Evolutionary conservation across 2,888 invertebrate species (phyloP).

Genomic region (Eilema depressum): DNA sequence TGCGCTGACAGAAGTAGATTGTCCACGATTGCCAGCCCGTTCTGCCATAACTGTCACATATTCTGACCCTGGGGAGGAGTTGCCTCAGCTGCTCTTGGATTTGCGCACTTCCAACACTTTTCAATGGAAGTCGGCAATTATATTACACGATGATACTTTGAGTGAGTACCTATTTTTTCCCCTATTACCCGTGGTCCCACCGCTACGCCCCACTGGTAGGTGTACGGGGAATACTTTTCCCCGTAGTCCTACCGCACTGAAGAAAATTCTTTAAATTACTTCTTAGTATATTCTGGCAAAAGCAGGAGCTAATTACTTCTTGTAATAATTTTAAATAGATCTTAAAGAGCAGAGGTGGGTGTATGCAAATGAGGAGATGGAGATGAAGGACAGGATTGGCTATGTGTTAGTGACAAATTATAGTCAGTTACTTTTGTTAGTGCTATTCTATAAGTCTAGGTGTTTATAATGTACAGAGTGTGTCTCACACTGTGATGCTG

Average conservation of each 20-base stretch:
- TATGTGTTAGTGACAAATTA: too few species aligned
- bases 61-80: constrained; percentile 89
- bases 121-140: constrained; percentile 90
- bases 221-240: too few species aligned
- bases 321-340: not conserved
- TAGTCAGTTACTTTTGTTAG: too few species aligned
- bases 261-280: not conserved
- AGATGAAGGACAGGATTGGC: not conserved
- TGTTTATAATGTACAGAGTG: not conserved
- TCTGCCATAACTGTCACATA: constrained; percentile 91
- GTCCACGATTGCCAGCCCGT: constrained; percentile 90
- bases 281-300: not conserved
- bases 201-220: too few species aligned
- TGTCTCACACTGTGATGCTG: too few species aligned
- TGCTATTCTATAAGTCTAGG: not conserved
- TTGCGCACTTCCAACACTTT: constrained; percentile 89
- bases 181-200: too few species aligned
- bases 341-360: not conserved
- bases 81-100: constrained; percentile 93
- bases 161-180: too few species aligned
- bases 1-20: constrained; percentile 93
- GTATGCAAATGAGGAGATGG: not conserved
- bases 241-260: too few species aligned
- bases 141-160: constrained; percentile 91
- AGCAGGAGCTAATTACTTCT: not conserved